phyloP scores from a whole-genome alignment of 2,888 invertebrate genomes.

The Petrolisthes cinctipes region DNA sequence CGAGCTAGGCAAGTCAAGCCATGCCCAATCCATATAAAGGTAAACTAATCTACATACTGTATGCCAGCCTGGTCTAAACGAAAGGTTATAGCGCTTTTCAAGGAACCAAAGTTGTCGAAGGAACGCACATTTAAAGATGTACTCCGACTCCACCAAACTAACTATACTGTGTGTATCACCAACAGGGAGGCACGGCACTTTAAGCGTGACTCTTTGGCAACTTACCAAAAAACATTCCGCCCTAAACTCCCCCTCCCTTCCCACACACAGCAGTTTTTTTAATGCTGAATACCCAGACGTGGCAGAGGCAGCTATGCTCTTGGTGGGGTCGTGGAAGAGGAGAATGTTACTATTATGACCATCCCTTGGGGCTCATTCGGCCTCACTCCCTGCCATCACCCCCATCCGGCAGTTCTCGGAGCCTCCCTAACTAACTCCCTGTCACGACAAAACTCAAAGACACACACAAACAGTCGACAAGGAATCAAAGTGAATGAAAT shows the following conservation, averaged over 20 bases:
- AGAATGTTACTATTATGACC: slow-evolving; percentile 11
- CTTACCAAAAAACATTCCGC: not conserved
- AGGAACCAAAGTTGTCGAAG: not conserved
- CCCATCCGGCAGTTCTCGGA: not conserved
- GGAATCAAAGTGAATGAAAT: not conserved
- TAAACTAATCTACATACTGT: no score
- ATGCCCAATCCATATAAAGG: no score
- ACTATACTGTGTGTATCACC: not conserved
- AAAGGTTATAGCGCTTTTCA: not conserved
- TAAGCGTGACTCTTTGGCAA: not conserved
- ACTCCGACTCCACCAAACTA: not conserved
- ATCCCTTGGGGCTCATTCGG: not conserved
- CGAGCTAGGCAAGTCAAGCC: not conserved
- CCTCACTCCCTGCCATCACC: slow-evolving; percentile 1
- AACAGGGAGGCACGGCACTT: not conserved
- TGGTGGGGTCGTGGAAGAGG: slow-evolving; percentile 4
- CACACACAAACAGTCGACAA: not conserved
- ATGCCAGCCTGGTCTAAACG: slow-evolving; percentile 16
- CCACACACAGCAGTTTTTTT: not conserved
- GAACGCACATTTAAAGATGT: not conserved
- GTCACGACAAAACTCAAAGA: not conserved
- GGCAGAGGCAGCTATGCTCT: not conserved
- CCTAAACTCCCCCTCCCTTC: not conserved
- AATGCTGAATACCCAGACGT: not conserved
- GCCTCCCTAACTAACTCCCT: not conserved